A percentile compares a stretch with the other conserved stretches of the same genome.
These are phyloP conservation scores for Siniperca knerii DNA, from an alignment of 2,113 vertebrate species.

Conservation along the genomic window DNA sequence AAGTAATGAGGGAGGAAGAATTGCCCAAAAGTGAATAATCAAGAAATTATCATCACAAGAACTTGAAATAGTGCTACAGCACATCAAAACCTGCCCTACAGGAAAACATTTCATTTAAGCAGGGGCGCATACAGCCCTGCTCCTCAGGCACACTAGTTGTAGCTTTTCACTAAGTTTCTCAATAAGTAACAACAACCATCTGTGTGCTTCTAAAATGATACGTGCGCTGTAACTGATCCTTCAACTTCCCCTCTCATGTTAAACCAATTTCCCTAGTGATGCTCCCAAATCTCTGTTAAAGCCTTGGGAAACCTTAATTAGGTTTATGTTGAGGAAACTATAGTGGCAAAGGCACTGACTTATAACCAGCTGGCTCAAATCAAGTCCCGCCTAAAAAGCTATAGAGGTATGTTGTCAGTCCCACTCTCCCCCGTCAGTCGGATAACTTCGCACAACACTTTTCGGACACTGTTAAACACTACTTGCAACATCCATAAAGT, in stretches of 20 bases:
- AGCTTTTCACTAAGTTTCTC: background rate
- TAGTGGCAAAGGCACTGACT: background rate
- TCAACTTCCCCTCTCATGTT: background rate
- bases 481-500: background rate
- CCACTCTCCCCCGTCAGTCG: background rate
- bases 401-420: background rate
- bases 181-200: background rate
- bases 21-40: too few species aligned
- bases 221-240: background rate
- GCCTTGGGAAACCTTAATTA: background rate
- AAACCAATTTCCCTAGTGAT: background rate
- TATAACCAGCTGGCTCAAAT: slow-evolving; percentile 3
- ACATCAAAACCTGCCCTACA: background rate
- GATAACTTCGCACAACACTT: background rate
- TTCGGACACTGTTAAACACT: background rate
- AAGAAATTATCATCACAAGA: background rate
- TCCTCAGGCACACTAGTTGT: too few species aligned
- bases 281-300: background rate
- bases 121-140: too few species aligned
- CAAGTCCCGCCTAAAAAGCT: background rate
- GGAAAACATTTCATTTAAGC: background rate
- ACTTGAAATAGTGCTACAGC: background rate
- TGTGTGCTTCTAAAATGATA: background rate
- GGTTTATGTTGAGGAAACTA: background rate
- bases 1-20: background rate